Evolutionary conservation across 23 tunicate genomes (phyloP), one percentile per base, ranked within the genome.

Genomic region (Clavelina lepadiformis): DNA sequence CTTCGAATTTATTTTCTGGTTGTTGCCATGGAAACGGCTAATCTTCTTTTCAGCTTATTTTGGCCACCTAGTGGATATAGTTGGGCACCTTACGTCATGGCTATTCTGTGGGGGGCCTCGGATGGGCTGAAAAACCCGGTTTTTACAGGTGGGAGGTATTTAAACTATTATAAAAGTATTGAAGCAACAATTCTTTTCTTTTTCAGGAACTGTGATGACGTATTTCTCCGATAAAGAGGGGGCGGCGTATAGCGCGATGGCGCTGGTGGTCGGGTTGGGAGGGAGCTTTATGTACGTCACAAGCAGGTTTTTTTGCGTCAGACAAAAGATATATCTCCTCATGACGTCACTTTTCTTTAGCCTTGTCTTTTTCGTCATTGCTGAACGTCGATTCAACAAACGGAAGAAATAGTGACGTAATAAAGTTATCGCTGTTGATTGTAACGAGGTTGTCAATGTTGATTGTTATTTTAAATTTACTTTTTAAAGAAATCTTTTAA

Each of bases 151-250:
- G n/a, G 32, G 5, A 30, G 7, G 21, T 52, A 52, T 19, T 8
- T 26, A 5, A 5, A 52, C 58, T 52, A 19, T 52, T 28, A 19
- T 52, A 26, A 7, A 7, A 20, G 20, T 52, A 20, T 52, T 52
- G 20, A 6, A 20, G 58, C 6, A 20, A 20, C 20, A 20, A 20
- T 28, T 5, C 58, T 36, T 58, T 58, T 58, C 32, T 13, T 29
- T 58, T 58, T n/a, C 35, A 58, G 64, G 37, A 6, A 58, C 64
- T 13, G 64, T 58, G 7, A 58, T 58, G 64, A 38, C 31, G 64
- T 58, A 58, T 29, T 58, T 58, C 22, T 19, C 8, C 22, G 20
- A 28, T 18, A 28, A 58, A 20, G 22, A 5, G 32, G 64, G 32
- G 8, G n/a, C 22, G 18, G 64, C 64, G 6, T 58, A 6, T 20